Evolutionary conservation across 2,888 invertebrate species (phyloP), one percentile per base, ranked within the genome.

Genomic region (Plusia festucae): DNA sequence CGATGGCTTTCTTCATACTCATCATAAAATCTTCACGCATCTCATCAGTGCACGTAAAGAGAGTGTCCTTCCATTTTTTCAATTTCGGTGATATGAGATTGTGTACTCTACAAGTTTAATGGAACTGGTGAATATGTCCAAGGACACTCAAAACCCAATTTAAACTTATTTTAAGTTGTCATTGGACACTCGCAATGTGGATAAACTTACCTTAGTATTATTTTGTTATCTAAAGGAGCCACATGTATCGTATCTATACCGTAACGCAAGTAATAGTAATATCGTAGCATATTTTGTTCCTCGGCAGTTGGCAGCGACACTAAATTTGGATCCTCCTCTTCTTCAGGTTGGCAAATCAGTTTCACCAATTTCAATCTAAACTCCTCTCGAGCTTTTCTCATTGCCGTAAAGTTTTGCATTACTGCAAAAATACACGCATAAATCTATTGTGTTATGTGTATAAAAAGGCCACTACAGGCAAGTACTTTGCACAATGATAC

Each of bases 161-260:
- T 2, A 18, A n/a, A 46, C 18, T 18, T 4, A 46, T 46, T 46
- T 46, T 18, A 16, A 16, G 8, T 46, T 8, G 8, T 8, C 4
- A 46, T 15, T 2, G 15, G 34, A 15, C 34, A 34, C 5, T 3
- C 46, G 32, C 3, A 9, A 15, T 30, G 8, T 1, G 11, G 2
- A 13, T 1, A 44, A 13, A 27, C 76, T 76, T 78, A 97, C 97
- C 95, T 95, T 52, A 96, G 94, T 66, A 99, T 93, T 85, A 98
- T 96, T 81, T 95, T 95, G 63, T 96, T 96, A 84, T 98, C 97
- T 86, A 99, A 95, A 1, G 98, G 97, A 0, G 98, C 97, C 0
- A 99, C 98, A 86, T 98, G 97, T 72, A 97, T 97, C 3, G 98
- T 98, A 86, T 98, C 98, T 53, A 99, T 97, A 0, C 99, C 99